Evolutionary conservation across 1,140 invertebrate species (phyloP).

Genomic region (Leucophenga varia): DNA sequence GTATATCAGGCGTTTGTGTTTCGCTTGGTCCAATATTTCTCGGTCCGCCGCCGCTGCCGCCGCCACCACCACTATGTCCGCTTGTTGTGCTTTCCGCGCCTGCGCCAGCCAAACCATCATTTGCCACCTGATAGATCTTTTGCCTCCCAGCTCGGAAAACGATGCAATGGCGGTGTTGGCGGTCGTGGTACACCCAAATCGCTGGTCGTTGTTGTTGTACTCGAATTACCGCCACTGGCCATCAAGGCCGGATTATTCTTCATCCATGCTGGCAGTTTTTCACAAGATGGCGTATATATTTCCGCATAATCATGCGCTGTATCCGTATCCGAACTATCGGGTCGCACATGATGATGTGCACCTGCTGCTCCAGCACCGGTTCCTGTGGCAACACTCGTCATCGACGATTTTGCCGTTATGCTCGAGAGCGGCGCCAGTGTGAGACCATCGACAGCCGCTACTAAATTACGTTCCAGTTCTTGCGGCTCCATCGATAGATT

Average conservation of each 20-base stretch:
- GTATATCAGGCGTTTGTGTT: conserved; percentile 33
- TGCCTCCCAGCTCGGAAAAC: conserved; percentile 91
- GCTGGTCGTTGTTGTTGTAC: conserved; percentile 55
- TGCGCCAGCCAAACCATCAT: conserved; percentile 69
- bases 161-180: conserved; percentile 85
- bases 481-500: conserved; percentile 60
- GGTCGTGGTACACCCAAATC: conserved; percentile 63
- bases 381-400: conserved; percentile 53
- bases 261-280: conserved; percentile 63
- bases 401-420: conserved; percentile 34
- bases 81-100: conserved; percentile 21
- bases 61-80: conserved; percentile 11
- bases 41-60: conserved; percentile 2
- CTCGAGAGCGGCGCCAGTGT: conserved; percentile 58
- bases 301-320: conserved; percentile 88
- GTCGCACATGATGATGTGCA: conserved; percentile 32
- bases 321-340: conserved; percentile 67
- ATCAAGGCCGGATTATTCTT: conserved; percentile 56
- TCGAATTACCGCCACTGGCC: conserved; percentile 60
- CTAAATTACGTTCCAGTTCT: conserved; percentile 58
- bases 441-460: conserved; percentile 62
- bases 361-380: conserved; percentile 31
- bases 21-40: neutral
- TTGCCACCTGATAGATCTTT: conserved; percentile 89
- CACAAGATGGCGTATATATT: conserved; percentile 89